phyloP scores from a whole-genome alignment of 2,888 invertebrate genomes.

The Dasysyrphus albostriatus region DNA sequence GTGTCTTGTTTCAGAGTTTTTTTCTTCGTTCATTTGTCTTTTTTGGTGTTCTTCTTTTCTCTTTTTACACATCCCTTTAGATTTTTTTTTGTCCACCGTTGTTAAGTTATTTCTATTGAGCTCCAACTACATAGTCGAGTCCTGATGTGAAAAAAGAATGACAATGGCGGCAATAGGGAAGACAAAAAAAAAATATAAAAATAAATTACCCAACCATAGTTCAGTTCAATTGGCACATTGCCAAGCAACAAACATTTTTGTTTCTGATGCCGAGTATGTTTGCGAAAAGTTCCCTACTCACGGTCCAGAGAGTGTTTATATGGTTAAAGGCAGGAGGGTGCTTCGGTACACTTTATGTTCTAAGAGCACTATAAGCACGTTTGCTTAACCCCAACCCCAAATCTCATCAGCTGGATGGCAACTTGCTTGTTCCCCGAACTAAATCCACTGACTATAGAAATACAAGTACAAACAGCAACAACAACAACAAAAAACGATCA shows the following conservation, averaged over 20 bases:
- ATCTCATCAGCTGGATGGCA: conserved; percentile 23
- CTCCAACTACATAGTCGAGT: conserved; percentile 52
- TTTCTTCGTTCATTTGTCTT: background rate
- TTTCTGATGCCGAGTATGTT: conserved; percentile 28
- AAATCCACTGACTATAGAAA: background rate
- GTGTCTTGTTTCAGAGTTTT: background rate
- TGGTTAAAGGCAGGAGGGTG: conserved; percentile 40
- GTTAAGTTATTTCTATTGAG: conserved; percentile 61
- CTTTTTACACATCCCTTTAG: background rate
- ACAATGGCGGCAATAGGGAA: background rate
- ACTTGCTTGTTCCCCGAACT: conserved; percentile 32
- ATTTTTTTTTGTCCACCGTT: background rate
- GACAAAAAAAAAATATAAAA: conserved; percentile 33
- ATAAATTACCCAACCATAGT: conserved; percentile 57
- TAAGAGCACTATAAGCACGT: conserved; percentile 59
- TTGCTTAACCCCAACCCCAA: conserved; percentile 66
- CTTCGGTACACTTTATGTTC: conserved; percentile 53
- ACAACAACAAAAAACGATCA: background rate
- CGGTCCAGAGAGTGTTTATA: conserved; percentile 41
- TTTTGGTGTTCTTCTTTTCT: background rate
- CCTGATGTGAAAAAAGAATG: conserved; percentile 29
- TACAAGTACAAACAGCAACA: background rate
- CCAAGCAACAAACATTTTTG: conserved; percentile 49
- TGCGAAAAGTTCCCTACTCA: background rate
- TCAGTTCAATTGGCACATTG: conserved; percentile 68